A percentile compares a stretch with the other conserved stretches of the same genome.
Conservation (phyloP, 2,797 vertebrate species). For the Antrozous pallidus region DNA sequence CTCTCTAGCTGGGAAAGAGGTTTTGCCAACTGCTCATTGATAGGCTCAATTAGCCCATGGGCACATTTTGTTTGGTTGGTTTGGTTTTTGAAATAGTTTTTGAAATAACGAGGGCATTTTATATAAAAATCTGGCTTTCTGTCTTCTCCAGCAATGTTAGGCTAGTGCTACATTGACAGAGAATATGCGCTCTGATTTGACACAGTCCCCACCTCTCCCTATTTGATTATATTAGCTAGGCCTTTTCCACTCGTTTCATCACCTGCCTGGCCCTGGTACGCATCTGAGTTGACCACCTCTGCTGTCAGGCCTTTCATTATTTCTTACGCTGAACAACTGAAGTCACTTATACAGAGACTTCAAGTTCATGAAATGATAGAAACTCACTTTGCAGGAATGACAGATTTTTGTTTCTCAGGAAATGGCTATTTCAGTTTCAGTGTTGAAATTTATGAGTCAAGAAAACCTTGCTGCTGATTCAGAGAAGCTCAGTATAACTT, state of each 20-base stretch:
- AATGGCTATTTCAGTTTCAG: not conserved
- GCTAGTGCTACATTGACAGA: not conserved
- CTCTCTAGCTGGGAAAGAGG: not conserved
- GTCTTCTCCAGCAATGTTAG: not conserved
- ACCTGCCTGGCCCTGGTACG: not conserved
- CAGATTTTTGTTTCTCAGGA: conserved; percentile 28
- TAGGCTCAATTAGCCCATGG: not conserved
- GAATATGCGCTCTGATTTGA: not conserved
- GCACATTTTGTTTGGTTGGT: not conserved
- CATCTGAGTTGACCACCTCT: not conserved
- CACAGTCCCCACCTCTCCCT: not conserved
- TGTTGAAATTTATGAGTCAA: not conserved
- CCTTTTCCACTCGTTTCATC: not conserved
- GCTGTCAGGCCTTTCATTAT: not conserved
- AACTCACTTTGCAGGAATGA: not conserved
- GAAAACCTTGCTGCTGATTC: not conserved
- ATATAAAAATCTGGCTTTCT: not conserved
- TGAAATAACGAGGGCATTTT: not conserved
- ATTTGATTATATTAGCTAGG: not conserved
- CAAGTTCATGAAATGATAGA: not conserved
- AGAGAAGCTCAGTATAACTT: not conserved
- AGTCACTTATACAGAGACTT: not conserved
- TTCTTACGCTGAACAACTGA: not conserved
- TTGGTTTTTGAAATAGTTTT: conserved; percentile 25
- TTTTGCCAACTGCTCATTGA: not conserved